Conservation (phyloP, 1,140 invertebrate species). For the Marisa cornuarietis region DNA sequence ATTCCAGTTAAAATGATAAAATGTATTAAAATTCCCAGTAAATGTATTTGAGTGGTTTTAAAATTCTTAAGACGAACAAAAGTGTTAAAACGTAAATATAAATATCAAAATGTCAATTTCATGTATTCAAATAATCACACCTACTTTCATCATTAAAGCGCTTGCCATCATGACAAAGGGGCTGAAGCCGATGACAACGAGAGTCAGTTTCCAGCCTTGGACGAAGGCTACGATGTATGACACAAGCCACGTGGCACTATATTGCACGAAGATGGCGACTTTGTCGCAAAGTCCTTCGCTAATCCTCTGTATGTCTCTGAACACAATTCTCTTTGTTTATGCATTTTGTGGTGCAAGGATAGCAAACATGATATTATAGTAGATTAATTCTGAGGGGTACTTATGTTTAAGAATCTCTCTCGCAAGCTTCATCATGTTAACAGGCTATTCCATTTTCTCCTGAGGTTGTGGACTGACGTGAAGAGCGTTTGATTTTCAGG, state of each 20-base stretch:
- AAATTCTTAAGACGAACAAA: background rate
- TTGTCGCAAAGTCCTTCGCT: constrained; percentile 91
- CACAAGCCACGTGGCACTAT: constrained; percentile 45
- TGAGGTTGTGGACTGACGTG: too few relatives aligned
- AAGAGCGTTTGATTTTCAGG: too few relatives aligned
- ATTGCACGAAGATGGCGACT: constrained; percentile 77
- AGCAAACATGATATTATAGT: too few relatives aligned
- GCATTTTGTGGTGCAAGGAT: background rate
- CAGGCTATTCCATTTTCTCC: too few relatives aligned
- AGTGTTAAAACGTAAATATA: background rate
- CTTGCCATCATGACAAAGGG: constrained; percentile 47
- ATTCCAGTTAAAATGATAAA: too few relatives aligned
- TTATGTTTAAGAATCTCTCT: too few relatives aligned
- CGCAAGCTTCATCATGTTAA: too few relatives aligned
- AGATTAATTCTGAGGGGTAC: background rate
- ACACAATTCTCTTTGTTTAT: constrained; percentile 10
- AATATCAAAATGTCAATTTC: background rate
- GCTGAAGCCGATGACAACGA: constrained; percentile 49
- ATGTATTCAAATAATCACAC: background rate
- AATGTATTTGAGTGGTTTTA: too few relatives aligned
- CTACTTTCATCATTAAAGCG: constrained; percentile 43
- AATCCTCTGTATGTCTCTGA: constrained; percentile 86
- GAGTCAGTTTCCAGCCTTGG: constrained; percentile 58
- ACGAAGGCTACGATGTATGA: constrained; percentile 55
- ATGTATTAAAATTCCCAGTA: too few relatives aligned